These are phyloP conservation scores for Fistularia tabacaria DNA, from an alignment of 2,797 vertebrate species.

Conservation along the genomic window DNA sequence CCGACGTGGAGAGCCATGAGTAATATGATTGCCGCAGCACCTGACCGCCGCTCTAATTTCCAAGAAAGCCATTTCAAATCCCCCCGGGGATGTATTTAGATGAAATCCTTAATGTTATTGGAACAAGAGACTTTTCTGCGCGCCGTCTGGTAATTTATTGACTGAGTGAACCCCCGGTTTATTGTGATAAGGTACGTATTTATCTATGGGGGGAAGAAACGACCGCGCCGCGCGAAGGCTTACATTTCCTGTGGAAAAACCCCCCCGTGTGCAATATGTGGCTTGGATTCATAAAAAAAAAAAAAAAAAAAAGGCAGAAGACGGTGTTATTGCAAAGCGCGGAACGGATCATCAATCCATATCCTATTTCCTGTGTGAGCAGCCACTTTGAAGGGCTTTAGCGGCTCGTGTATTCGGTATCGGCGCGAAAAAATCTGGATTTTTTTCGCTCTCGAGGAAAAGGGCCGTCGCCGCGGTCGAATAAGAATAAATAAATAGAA, in stretches of 20 bases:
- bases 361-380: constrained; percentile 10
- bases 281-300: constrained; percentile 1
- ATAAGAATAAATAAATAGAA: constrained; percentile 55
- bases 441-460: constrained; percentile 40
- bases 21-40: constrained; percentile 26
- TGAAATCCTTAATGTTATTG: constrained; percentile 3
- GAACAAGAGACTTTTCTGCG: background rate
- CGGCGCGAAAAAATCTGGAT: constrained; percentile 24
- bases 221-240: too few species aligned
- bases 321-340: constrained; percentile 20
- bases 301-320: constrained; percentile 11
- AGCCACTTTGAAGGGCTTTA: constrained; percentile 15
- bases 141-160: background rate
- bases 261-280: constrained; percentile 1
- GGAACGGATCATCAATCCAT: constrained; percentile 21
- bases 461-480: constrained; percentile 32
- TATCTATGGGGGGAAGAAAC: too few species aligned
- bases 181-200: too few species aligned
- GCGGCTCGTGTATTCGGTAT: constrained; percentile 36
- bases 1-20: constrained; percentile 1
- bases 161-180: background rate
- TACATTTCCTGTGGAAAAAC: background rate
- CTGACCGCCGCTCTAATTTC: constrained; percentile 20
- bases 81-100: constrained; percentile 1
- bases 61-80: constrained; percentile 14